These are phyloP conservation scores for Apomyelois bistriatella DNA, from an alignment of 2,888 invertebrate species.

Conservation along the genomic window DNA sequence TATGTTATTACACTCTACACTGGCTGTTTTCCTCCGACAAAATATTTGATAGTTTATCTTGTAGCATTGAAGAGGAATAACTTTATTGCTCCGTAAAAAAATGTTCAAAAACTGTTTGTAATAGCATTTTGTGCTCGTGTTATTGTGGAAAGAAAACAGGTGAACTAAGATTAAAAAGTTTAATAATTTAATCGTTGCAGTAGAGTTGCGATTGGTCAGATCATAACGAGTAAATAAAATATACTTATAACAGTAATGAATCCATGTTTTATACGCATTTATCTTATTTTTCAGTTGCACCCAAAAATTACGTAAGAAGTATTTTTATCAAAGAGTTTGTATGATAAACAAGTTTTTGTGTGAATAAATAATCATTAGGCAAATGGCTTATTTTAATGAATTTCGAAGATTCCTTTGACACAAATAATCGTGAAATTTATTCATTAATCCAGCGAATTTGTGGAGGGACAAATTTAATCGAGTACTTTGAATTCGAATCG, in stretches of 20 bases:
- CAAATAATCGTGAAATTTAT: constrained; percentile 8
- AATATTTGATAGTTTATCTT: constrained; percentile 82
- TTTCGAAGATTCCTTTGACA: not conserved
- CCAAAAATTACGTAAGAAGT: no score
- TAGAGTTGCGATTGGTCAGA: constrained; percentile 48
- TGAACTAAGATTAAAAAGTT: not conserved
- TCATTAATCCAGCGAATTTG: constrained; percentile 19
- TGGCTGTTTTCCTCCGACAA: constrained; percentile 60
- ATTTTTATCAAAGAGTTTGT: no score
- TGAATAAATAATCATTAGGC: not conserved
- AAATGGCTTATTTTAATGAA: not conserved
- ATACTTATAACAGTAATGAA: not conserved
- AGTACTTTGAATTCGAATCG: constrained; percentile 18
- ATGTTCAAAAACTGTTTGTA: not conserved
- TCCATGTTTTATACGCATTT: not conserved
- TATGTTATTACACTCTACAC: constrained; percentile 40
- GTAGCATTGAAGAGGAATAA: constrained; percentile 38
- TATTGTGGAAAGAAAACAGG: constrained; percentile 14
- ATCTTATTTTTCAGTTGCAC: no score
- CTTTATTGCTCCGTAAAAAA: constrained; percentile 1
- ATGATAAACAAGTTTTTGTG: not conserved
- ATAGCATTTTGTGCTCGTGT: not conserved
- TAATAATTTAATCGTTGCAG: constrained; percentile 18
- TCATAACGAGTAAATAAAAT: constrained; percentile 21
- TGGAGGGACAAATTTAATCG: constrained; percentile 17